Conservation (phyloP, 2,797 vertebrate genomes). For the Hippoglossus hippoglossus region DNA sequence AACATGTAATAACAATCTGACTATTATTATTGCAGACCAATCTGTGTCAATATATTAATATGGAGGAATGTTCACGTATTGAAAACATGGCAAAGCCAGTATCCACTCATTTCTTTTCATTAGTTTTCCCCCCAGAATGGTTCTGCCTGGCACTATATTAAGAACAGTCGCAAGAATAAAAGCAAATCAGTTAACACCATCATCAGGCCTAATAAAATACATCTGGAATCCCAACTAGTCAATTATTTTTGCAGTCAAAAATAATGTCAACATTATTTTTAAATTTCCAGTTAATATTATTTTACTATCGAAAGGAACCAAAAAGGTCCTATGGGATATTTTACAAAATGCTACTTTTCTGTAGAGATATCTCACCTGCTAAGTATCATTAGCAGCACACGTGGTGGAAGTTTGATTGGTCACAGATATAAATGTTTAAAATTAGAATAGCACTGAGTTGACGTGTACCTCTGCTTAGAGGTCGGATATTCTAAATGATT, state of each 20-base stretch:
- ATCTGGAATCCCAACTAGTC: not conserved
- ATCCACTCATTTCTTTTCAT: slow-evolving; percentile 20
- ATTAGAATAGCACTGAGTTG: no score
- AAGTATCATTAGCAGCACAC: not conserved
- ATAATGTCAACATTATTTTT: not conserved
- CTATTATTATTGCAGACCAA: slow-evolving; percentile 47
- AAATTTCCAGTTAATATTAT: not conserved
- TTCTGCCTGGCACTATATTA: slow-evolving; percentile 19
- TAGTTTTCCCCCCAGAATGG: slow-evolving; percentile 8
- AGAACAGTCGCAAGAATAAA: slow-evolving; percentile 28
- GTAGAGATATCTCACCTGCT: not conserved
- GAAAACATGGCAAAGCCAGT: slow-evolving; percentile 23
- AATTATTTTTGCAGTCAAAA: not conserved
- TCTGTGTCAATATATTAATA: slow-evolving; percentile 70
- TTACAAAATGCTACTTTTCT: not conserved
- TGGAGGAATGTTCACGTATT: slow-evolving; percentile 54
- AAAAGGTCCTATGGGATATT: not conserved
- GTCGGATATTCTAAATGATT: no score
- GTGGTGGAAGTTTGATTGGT: not conserved
- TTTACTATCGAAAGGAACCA: not conserved
- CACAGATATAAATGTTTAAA: no score
- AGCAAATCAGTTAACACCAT: not conserved
- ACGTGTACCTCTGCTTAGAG: no score
- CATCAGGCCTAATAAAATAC: not conserved
- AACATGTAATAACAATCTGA: slow-evolving; percentile 54